Evolutionary conservation across 2,113 vertebrate species (phyloP).

Genomic region (Phocoena phocoena): DNA sequence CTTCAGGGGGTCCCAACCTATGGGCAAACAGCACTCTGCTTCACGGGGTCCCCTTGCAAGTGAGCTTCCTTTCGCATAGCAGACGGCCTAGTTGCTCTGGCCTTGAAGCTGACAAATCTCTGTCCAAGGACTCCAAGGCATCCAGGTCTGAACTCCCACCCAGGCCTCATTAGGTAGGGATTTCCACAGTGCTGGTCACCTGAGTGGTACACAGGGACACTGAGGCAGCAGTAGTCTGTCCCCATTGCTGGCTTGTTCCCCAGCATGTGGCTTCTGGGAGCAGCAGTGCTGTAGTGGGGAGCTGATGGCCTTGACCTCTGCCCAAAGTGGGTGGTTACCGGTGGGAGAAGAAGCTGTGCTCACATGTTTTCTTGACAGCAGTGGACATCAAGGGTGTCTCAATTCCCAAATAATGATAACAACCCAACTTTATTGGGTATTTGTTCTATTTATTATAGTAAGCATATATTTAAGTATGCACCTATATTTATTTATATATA

Average conservation of each 20-base stretch:
- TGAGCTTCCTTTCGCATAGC: not conserved
- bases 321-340: not conserved
- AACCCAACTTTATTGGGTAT: not conserved
- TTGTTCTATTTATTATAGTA: not conserved
- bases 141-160: not conserved
- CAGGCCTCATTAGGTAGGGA: not conserved
- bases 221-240: not conserved
- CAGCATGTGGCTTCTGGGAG: not conserved
- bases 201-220: not conserved
- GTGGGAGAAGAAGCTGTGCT: not conserved
- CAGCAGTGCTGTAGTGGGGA: not conserved
- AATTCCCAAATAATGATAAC: not conserved
- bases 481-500: not conserved
- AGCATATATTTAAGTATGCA: not conserved
- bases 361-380: not conserved
- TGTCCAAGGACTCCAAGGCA: not conserved
- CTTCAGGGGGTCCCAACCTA: not conserved
- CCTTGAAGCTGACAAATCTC: not conserved
- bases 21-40: not conserved
- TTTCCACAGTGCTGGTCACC: not conserved
- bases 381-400: not conserved
- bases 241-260: not conserved
- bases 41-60: not conserved
- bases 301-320: not conserved
- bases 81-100: not conserved